These are phyloP conservation scores for Brachypteracias leptosomus DNA, from an alignment of 2,113 vertebrate species.

Conservation along the genomic window DNA sequence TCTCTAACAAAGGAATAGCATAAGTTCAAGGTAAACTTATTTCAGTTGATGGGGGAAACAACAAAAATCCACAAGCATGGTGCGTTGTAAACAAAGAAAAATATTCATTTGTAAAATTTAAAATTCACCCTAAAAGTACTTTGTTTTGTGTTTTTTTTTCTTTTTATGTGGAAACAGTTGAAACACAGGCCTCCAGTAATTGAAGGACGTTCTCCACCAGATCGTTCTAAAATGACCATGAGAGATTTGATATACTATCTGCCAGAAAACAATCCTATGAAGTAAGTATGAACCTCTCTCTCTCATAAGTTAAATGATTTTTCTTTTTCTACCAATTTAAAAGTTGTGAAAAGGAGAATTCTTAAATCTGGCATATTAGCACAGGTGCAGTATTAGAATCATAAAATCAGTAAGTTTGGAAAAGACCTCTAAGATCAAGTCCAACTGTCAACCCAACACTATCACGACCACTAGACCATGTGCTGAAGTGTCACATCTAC, in stretches of 20 bases:
- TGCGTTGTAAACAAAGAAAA: background rate
- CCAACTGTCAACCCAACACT: too few relatives aligned
- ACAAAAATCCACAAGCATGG: background rate
- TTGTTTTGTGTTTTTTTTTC: too few relatives aligned
- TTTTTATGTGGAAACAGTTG: constrained; percentile 72
- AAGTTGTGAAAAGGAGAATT: background rate
- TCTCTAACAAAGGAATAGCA: background rate
- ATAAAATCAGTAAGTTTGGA: too few relatives aligned
- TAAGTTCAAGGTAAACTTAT: background rate
- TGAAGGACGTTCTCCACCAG: constrained; percentile 74
- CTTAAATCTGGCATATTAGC: background rate
- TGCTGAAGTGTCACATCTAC: too few relatives aligned
- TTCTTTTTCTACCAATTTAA: background rate
- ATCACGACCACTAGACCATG: too few relatives aligned
- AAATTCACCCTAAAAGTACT: too few relatives aligned
- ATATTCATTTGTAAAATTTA: background rate
- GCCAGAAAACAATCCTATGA: constrained; percentile 92
- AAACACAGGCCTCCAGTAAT: constrained; percentile 73
- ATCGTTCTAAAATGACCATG: constrained; percentile 98
- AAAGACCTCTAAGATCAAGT: too few relatives aligned
- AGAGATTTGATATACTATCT: constrained; percentile 95
- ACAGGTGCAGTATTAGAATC: background rate
- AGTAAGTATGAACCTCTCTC: constrained; percentile 75
- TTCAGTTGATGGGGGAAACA: background rate
- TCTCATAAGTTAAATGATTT: background rate